Evolutionary conservation across 2,797 vertebrate species (phyloP), one percentile per base, ranked within the genome.

Genomic region (Eulemur coronatus): DNA sequence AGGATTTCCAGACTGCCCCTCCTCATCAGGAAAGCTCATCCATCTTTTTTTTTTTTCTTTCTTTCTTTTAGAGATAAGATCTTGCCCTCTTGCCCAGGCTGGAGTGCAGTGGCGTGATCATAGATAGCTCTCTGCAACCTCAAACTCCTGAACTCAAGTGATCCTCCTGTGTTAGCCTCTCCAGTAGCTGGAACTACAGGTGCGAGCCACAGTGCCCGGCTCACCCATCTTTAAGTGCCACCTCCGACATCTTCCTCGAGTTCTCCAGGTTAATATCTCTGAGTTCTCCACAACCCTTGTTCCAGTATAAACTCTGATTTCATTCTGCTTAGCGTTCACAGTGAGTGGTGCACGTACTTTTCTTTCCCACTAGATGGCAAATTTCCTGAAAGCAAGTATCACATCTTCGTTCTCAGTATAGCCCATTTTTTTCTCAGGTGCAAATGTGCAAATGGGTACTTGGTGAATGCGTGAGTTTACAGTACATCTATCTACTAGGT

Each of bases 281-380:
- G n/a, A 50, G 20, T 88, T n/a, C 26, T 20, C 48, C 22, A 46
- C 22, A 20, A 5, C 57, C 12, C 61, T 67, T 33, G 33, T 57
- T 72, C 46, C 59, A 30, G 6, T 5, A 3, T 18, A 35, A 46
- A 50, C 20, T 46, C 12, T 28, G 4, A 28, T 43, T 84, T 69
- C 38, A 17, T 55, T 57, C 1, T 0, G 8, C 30, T 38, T 22
- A 22, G 28, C 1, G 2, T 26, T 35, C 61, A 22, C 6, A 1
- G 18, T 4, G 59, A 35, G 41, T 18, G 72, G n/a, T 57, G 92
- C 41, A 55, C 26, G 10, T 43, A 8, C 76, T 48, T 88, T 61
- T 79, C 50, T 87, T 81, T 48, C 7, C 96, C 97, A 91, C 92
- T 96, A 97, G 95, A 70, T 85, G 97, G 97, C 90, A 41, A 78